Evolutionary conservation across 2,113 vertebrate species (phyloP).

Genomic region (Pithys albifrons): DNA sequence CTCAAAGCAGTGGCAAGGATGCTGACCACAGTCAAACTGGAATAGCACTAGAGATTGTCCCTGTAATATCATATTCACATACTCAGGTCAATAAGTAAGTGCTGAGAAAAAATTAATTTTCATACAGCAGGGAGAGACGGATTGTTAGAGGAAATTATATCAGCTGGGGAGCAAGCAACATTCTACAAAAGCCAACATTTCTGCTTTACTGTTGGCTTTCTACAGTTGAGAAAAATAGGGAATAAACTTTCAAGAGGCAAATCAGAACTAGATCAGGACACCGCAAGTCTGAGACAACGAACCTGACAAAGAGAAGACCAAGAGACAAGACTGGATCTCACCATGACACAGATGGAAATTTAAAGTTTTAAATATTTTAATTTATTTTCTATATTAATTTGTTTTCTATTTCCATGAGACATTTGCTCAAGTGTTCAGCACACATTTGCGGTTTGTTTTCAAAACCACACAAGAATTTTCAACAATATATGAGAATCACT

Average conservation of each 20-base stretch:
- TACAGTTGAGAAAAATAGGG: neutral
- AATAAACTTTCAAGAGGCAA: neutral
- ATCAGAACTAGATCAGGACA: neutral
- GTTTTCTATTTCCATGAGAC: neutral
- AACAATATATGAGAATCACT: neutral
- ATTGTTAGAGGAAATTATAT: neutral
- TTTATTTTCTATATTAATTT: neutral
- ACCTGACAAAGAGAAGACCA: neutral
- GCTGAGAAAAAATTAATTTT: neutral
- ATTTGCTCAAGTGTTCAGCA: neutral
- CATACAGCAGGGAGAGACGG: neutral
- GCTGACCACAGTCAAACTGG: neutral
- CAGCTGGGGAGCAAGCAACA: neutral
- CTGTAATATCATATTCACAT: fast-evolving
- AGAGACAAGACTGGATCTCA: neutral
- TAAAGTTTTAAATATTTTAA: neutral
- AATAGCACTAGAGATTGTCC: neutral
- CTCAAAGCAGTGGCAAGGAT: neutral
- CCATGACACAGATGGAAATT: neutral
- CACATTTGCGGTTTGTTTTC: neutral
- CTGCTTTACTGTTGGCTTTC: neutral
- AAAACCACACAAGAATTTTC: neutral
- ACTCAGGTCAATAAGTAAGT: neutral
- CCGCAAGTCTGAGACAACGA: neutral
- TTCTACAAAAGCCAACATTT: neutral